Evolutionary conservation across 2,888 invertebrate species (phyloP), one percentile per base, ranked within the genome.

Genomic region (Elmis aenea): DNA sequence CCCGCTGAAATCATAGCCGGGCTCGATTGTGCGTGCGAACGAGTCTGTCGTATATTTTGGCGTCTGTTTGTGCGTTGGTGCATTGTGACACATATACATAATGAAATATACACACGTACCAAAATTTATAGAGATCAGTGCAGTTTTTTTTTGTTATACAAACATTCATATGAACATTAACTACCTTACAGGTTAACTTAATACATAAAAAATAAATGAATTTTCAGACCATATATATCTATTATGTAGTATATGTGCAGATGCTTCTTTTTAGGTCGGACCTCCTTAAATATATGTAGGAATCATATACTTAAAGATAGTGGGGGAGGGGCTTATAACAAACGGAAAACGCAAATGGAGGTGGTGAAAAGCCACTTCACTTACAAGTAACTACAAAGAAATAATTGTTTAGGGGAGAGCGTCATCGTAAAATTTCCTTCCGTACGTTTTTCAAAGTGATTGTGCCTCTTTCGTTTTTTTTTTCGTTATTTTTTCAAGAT

Each of bases 181-280:
- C 49, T 58, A 55, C 48, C 48, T 51, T 55, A 50, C 42, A 54
- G 48, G 26, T 25, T 45, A 59, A 58, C 54, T 54, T 57, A 61
- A 61, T 54, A 55, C 57, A 52, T 57, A 57, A 62, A 63, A 61
- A 62, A 62, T 61, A 62, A 59, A 58, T 59, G 38, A 57, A 57
- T 51, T 59, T 45, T 56, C 25, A 36, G 27, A 30, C 29, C 36
- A 35, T 52, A 52, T 41, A 52, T 52, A 54, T 57, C 55, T 49
- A 55, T 51, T 56, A 58, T 55, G 52, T 55, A 47, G 51, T 56
- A 55, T 52, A 48, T 46, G 48, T 54, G 53, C 38, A 41, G 34
- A 44, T 44, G 36, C 25, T 38, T 36, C 11, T 5, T 26, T 32
- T 43, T 38, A 39, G 45, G 52, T 54, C 49, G 50, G 52, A 60